Conservation (phyloP, 1,140 invertebrate genomes). For the Zophobas atratus region DNA sequence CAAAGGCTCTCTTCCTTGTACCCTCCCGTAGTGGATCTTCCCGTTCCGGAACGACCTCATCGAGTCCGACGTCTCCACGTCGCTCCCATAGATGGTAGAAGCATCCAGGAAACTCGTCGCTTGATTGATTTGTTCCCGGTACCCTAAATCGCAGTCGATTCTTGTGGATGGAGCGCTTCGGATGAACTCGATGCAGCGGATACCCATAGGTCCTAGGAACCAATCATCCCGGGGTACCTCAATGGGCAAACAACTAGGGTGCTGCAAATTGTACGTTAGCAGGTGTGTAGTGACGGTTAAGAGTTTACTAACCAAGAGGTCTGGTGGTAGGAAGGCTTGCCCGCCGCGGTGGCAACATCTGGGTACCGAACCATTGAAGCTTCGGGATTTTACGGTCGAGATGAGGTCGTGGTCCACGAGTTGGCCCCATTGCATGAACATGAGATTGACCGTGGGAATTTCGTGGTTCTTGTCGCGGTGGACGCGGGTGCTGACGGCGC, state of each 20-base stretch:
- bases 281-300: neutral
- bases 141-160: slow-evolving; percentile 80
- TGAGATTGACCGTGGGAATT: slow-evolving; percentile 76
- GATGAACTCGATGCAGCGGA: slow-evolving; percentile 84
- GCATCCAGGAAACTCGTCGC: slow-evolving; percentile 93
- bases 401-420: slow-evolving; percentile 88
- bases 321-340: slow-evolving; percentile 72
- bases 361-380: slow-evolving; percentile 86
- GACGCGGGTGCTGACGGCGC: slow-evolving; percentile 77
- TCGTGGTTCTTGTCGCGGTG: slow-evolving; percentile 77
- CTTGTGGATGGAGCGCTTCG: slow-evolving; percentile 80
- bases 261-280: slow-evolving; percentile 68
- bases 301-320: slow-evolving; percentile 72
- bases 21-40: slow-evolving; percentile 74
- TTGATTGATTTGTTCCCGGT: slow-evolving; percentile 84
- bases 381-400: slow-evolving; percentile 77
- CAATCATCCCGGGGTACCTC: slow-evolving; percentile 79
- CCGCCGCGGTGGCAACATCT: slow-evolving; percentile 82
- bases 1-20: slow-evolving; percentile 70
- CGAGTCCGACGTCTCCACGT: slow-evolving; percentile 81
- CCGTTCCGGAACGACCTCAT: slow-evolving; percentile 82
- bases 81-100: slow-evolving; percentile 93
- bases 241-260: slow-evolving; percentile 89
- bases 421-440: slow-evolving; percentile 92
- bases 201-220: slow-evolving; percentile 78